These are phyloP conservation scores for Sceloporus tristichus DNA, from an alignment of 2,113 vertebrate genomes.

Conservation along the genomic window DNA sequence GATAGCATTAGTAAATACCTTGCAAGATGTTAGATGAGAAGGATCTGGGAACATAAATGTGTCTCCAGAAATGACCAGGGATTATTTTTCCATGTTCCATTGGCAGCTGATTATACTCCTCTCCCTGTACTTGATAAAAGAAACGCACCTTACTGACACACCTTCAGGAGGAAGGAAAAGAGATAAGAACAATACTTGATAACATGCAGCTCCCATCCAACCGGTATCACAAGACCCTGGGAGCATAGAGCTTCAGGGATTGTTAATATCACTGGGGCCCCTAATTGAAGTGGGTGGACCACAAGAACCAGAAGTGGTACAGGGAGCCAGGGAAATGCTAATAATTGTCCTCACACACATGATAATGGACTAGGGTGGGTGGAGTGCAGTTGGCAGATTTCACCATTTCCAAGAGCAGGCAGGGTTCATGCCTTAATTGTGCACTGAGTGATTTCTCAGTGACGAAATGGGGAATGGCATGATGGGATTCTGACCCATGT, in stretches of 20 bases:
- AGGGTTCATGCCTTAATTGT: background rate
- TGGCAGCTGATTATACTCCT: background rate
- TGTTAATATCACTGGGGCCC: background rate
- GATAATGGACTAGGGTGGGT: background rate
- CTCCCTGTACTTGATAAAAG: background rate
- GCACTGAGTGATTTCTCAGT: background rate
- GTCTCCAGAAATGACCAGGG: background rate
- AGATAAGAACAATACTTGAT: background rate
- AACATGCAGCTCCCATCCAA: constrained; percentile 6
- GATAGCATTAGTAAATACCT: background rate
- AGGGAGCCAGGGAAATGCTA: background rate
- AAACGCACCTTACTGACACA: constrained; percentile 11
- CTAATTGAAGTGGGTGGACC: constrained; percentile 6
- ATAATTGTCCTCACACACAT: background rate
- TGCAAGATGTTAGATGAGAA: background rate
- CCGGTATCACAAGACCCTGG: background rate
- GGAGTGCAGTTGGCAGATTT: background rate
- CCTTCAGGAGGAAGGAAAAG: background rate
- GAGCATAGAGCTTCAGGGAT: background rate
- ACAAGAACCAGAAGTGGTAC: background rate
- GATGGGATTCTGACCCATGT: background rate
- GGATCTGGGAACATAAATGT: background rate
- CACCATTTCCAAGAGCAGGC: background rate
- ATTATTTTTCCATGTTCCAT: background rate
- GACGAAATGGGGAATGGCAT: background rate